phyloP scores from a whole-genome alignment of 2,113 vertebrate genomes.

The Trochalopteron elliotii region DNA sequence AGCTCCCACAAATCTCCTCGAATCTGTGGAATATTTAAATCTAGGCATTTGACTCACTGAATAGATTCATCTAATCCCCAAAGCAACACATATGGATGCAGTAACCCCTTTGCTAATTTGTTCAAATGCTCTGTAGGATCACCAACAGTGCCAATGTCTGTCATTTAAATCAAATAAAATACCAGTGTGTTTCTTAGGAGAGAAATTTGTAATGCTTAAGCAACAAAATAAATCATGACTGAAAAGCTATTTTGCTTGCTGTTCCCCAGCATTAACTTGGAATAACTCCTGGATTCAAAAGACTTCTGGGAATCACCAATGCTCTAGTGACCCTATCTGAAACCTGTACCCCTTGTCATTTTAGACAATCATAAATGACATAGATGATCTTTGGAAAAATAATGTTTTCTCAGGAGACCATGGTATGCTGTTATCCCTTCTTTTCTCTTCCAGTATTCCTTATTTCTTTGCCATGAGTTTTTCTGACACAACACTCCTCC shows the following conservation, averaged over 20 bases:
- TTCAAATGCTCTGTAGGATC: background rate
- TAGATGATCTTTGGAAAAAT: background rate
- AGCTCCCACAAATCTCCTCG: background rate
- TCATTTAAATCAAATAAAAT: slow-evolving; percentile 5
- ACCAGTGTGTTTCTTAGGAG: background rate
- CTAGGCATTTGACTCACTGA: background rate
- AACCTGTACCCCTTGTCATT: background rate
- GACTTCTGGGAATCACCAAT: background rate
- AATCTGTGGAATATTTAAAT: background rate
- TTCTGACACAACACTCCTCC: background rate
- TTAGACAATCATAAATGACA: background rate
- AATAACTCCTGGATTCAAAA: background rate
- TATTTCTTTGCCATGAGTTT: background rate
- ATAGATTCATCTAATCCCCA: background rate
- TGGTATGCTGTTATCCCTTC: background rate
- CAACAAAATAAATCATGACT: background rate
- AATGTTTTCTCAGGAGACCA: background rate
- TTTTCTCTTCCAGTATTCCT: background rate
- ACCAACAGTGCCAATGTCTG: background rate
- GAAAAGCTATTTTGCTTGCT: background rate
- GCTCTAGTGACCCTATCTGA: background rate
- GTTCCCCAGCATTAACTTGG: background rate
- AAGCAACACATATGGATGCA: background rate
- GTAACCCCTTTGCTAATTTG: background rate
- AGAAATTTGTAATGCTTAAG: background rate